Evolutionary conservation across 2,113 vertebrate species (phyloP), one percentile per base, ranked within the genome.

Genomic region (Aix galericulata): DNA sequence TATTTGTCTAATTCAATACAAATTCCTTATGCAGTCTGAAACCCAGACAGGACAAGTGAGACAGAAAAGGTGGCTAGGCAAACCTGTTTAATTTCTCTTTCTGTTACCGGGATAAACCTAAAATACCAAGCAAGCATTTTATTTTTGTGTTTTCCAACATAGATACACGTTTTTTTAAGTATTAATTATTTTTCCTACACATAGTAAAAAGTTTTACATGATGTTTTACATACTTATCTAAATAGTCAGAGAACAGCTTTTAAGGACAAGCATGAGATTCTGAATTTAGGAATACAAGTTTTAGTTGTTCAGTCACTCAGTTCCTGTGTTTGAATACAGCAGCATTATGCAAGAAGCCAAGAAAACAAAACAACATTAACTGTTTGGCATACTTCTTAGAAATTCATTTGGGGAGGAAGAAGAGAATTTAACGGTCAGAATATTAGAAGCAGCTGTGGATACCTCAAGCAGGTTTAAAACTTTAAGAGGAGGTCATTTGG

Each of bases 361-460:
- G 92, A 95, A 97, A 78, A 22, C 92, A 80, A 80, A 95, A 62
- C 75, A 94, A 38, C 63, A 59, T 93, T 86, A 92, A 96, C 87
- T 22, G 14, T 86, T 95, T 95, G 93, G 89, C 87, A 91, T 76
- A 85, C 67, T 83, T 72, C 69, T 58, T 9, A 75, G 89, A 75
- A 94, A 88, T 95, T 97, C 86, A 96, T 68, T 97, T 92, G 96
- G 94, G 94, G 85, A 97, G 91, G 94, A 97, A 97, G 85, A 97
- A 86, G 79, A 96, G 94, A 93, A 80, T 91, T 96, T 97, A 97
- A 95, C 17, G 38, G 91, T 96, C 83, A 91, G 94, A 95, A 94
- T 96, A 98, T 97, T 97, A 96, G 94, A 98, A 98, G 95, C 97
- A 98, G 98, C 98, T 98, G 97, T 97, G 93, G 86, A 91, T 97